Conservation (phyloP, 2,113 vertebrate genomes). For the Nibea albiflora region DNA sequence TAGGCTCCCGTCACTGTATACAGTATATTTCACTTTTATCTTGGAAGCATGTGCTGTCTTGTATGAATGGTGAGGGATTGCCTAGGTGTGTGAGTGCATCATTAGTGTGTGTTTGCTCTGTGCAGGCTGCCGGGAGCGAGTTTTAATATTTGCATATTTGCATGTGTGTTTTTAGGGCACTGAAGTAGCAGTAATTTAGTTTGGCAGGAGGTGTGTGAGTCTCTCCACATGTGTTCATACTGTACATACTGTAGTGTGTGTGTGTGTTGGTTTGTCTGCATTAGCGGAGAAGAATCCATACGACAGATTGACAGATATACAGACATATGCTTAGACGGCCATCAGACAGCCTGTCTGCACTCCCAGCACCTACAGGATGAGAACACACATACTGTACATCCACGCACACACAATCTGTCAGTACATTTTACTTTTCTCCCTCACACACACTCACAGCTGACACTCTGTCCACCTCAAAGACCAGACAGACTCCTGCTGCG, state of each 20-base stretch:
- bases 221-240: slow-evolving; percentile 11
- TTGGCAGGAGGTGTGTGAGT: slow-evolving; percentile 41
- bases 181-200: slow-evolving; percentile 23
- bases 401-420: slow-evolving; percentile 40
- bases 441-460: slow-evolving; percentile 54
- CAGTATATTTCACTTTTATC: not conserved
- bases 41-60: not conserved
- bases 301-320: slow-evolving; percentile 45
- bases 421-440: slow-evolving; percentile 5
- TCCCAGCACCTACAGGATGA: not conserved
- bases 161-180: slow-evolving; percentile 9
- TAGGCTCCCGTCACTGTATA: not conserved
- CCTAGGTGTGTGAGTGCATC: not conserved
- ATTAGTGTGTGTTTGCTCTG: not conserved
- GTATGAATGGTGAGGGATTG: not conserved
- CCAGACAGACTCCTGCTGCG: slow-evolving; percentile 39
- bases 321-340: slow-evolving; percentile 34
- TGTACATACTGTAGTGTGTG: not conserved
- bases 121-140: not conserved
- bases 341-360: slow-evolving; percentile 5
- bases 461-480: slow-evolving; percentile 28
- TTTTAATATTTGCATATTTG: slow-evolving; percentile 13
- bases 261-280: not conserved
- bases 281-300: slow-evolving; percentile 27
- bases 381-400: slow-evolving; percentile 1